Evolutionary conservation across 2,888 invertebrate species (phyloP), one percentile per base, ranked within the genome.

Genomic region (Protophormia terraenovae): DNA sequence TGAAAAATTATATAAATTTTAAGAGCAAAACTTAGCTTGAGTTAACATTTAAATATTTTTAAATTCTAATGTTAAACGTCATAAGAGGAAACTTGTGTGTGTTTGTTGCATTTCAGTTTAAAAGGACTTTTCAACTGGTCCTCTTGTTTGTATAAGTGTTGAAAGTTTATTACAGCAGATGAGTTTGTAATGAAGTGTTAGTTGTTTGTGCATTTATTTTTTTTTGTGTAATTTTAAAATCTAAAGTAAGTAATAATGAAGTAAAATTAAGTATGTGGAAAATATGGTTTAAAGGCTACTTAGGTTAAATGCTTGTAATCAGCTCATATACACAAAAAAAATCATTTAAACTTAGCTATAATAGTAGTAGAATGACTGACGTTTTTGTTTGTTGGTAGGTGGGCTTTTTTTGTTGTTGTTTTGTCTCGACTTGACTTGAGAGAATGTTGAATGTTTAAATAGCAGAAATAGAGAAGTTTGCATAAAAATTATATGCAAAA

Each of bases 201-300:
- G 64, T 55, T 47, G n/a, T n/a, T n/a, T n/a, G n/a, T n/a, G 35
- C 55, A 50, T 55, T 72, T n/a, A n/a, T n/a, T n/a, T n/a, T n/a
- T n/a, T 32, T 41, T 64, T 77, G 45, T 73, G n/a, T 76, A 5
- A 38, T n/a, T 72, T 64, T 72, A 19, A 47, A 69, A 71, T 71
- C 38, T 50, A 64, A 22, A 69, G 55, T 12, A 72, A 62, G 53
- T 69, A 76, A 75, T 81, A 69, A 67, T 69, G 69, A 81, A 81
- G 67, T 75, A 62, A 81, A 69, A 69, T 75, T 76, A 80, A 66
- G 60, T 84, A 62, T 81, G 81, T 81, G 60, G 81, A 77, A 84
- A 85, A 85, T 85, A 69, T 85, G 84, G 77, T 73, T 85, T 69
- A 81, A 85, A 81, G 81, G 84, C 84, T 85, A 85, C 84, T 85